Evolutionary conservation across 1,140 invertebrate species (phyloP), one percentile per base, ranked within the genome.

Genomic region (Proctacanthus coquilletti): DNA sequence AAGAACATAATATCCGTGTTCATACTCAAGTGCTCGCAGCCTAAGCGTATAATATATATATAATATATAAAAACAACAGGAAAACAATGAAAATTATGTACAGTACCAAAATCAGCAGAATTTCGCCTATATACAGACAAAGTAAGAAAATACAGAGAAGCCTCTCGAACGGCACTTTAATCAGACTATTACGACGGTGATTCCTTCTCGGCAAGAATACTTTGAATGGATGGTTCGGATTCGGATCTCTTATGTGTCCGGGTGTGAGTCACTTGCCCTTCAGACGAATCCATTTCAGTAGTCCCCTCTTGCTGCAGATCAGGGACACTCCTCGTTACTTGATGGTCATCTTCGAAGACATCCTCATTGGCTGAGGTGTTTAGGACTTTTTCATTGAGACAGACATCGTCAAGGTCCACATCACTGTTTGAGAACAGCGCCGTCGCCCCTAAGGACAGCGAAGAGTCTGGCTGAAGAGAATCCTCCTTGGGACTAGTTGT

Each of bases 341-440:
- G 54, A 17, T 18, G 10, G 15, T 53, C 52, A 13, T 53, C 49
- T 18, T 56, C 56, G 36, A 54, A 51, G 14, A 46, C 42, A 8
- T 57, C 55, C 18, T 68, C 66, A 17, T 21, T 21, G 3, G 51
- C 41, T 18, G 63, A 52, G 8, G 57, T 39, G 21, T 62, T 66
- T 4, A 75, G 47, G 39, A 83, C 62, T 42, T 75, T 72, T 46
- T 84, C 80, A 51, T 84, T 82, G 2, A 84, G 60, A 49, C 72
- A 79, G 1, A 79, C 77, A 48, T 80, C 80, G 45, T 82, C 81
- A 19, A 84, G 61, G 56, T 84, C 84, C 1, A 91, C 83, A n/a
- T 83, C 79, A 51, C 84, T 89, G 50, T 93, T 89, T 2, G 84
- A 84, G 56, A 91, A 84, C 21, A 89, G 77, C 2, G 83, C 76